Evolutionary conservation across 37 sponge, comb jelly and placozoan genomes (phyloP).

Genomic region (Cliona cf. orientalis): DNA sequence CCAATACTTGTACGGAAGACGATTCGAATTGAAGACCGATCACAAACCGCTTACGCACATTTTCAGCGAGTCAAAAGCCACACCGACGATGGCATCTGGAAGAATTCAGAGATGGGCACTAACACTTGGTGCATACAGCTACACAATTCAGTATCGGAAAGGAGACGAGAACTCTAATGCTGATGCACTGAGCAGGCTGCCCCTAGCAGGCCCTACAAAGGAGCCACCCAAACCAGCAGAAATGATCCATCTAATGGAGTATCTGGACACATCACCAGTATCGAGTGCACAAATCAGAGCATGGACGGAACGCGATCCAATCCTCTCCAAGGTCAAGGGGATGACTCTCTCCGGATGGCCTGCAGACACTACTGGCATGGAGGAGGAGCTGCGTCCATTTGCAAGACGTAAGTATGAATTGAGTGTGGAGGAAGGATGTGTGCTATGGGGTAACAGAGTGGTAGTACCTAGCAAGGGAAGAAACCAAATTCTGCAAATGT

Average conservation of each 20-base stretch:
- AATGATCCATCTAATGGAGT: constrained; percentile 10
- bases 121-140: constrained; percentile 40
- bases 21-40: constrained; percentile 19
- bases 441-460: constrained; percentile 37
- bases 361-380: not conserved
- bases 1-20: constrained; percentile 19
- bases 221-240: constrained; percentile 8
- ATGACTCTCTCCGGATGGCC: not conserved
- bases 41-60: constrained; percentile 41
- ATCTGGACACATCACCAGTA: not conserved
- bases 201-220: not conserved
- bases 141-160: constrained; percentile 26
- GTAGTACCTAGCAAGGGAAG: constrained; percentile 32
- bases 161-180: constrained; percentile 34
- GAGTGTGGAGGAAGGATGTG: too few species aligned
- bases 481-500: constrained; percentile 12
- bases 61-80: constrained; percentile 8
- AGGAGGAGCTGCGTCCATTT: not conserved
- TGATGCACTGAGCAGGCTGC: constrained; percentile 44
- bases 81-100: constrained; percentile 38
- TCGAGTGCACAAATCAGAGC: not conserved
- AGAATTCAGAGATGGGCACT: constrained; percentile 30
- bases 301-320: constrained; percentile 14
- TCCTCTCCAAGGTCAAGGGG: not conserved
- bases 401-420: constrained; percentile 3